Percentiles rank a stretch among this genome's conserved stretches.
phyloP scores from a whole-genome alignment of 2,797 vertebrate genomes.

The Lithobates pipiens region DNA sequence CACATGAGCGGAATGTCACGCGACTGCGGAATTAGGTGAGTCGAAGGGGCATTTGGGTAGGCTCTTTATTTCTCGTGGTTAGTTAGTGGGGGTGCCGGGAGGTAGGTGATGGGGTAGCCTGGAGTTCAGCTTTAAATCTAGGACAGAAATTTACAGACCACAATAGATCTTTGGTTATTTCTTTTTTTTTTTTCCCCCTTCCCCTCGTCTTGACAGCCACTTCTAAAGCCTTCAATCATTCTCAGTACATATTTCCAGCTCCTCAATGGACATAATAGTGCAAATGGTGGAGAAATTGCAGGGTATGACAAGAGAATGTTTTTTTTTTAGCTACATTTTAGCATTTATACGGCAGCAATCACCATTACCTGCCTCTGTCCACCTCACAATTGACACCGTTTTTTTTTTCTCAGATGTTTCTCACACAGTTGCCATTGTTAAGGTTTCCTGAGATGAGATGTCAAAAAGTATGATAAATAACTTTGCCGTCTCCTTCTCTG shows the following conservation, averaged over 20 bases:
- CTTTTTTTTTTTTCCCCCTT: background rate
- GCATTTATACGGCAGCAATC: conserved; percentile 25
- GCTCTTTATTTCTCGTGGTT: too few species aligned
- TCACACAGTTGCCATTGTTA: conserved; percentile 32
- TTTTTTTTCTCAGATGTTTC: conserved; percentile 24
- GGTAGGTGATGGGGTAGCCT: background rate
- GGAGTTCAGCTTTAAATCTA: background rate
- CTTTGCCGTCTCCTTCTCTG: conserved; percentile 28
- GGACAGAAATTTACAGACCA: background rate
- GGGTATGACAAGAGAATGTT: conserved; percentile 41
- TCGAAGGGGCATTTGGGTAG: too few species aligned
- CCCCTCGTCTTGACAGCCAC: background rate
- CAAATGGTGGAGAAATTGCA: conserved; percentile 54
- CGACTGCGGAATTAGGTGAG: too few species aligned
- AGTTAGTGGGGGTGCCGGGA: too few species aligned
- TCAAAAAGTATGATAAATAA: conserved; percentile 36
- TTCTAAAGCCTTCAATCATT: conserved; percentile 44
- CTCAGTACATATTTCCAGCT: conserved; percentile 22
- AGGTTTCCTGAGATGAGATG: conserved; percentile 26
- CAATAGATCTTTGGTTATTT: background rate
- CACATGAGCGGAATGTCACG: too few species aligned
- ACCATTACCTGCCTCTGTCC: conserved; percentile 38
- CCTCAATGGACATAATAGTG: conserved; percentile 42
- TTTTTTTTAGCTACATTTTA: conserved; percentile 26
- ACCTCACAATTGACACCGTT: conserved; percentile 20